phyloP scores from a whole-genome alignment of 2,797 vertebrate genomes.

The Glyptemys insculpta region DNA sequence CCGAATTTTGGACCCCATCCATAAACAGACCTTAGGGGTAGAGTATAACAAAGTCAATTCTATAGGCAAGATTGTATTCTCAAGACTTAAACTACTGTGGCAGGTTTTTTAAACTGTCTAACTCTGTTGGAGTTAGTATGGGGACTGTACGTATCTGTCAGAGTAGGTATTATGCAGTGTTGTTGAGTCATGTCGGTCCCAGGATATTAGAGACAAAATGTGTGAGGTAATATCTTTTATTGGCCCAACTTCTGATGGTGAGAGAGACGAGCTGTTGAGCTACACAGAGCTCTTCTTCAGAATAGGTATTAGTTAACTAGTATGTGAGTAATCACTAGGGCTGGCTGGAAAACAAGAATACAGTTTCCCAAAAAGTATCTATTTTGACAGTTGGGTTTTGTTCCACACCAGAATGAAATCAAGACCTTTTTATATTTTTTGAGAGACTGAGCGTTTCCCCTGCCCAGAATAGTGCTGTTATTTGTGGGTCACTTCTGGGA shows the following conservation, averaged over 20 bases:
- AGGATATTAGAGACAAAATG: background rate
- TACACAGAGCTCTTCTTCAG: background rate
- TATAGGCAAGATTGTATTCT: background rate
- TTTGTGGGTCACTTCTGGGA: background rate
- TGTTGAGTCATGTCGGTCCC: background rate
- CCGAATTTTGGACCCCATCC: conserved; percentile 30
- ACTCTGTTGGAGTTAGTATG: background rate
- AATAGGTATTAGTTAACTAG: background rate
- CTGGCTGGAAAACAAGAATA: background rate
- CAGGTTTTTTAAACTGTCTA: background rate
- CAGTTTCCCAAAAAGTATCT: background rate
- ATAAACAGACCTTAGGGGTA: background rate
- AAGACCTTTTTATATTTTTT: background rate
- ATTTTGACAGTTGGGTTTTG: background rate
- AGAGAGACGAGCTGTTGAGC: background rate
- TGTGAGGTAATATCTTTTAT: background rate
- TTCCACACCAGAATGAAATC: background rate
- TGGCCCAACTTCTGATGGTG: background rate
- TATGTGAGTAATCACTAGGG: background rate
- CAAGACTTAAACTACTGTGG: too few species aligned
- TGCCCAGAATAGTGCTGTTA: background rate
- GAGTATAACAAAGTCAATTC: conserved; percentile 43
- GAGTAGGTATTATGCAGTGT: background rate
- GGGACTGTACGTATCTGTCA: background rate
- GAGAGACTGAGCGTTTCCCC: background rate